Percentiles rank a stretch among this genome's conserved stretches.
Evolutionary conservation across 2,888 invertebrate genomes (phyloP).

Genomic region (Resseliella maxima): DNA sequence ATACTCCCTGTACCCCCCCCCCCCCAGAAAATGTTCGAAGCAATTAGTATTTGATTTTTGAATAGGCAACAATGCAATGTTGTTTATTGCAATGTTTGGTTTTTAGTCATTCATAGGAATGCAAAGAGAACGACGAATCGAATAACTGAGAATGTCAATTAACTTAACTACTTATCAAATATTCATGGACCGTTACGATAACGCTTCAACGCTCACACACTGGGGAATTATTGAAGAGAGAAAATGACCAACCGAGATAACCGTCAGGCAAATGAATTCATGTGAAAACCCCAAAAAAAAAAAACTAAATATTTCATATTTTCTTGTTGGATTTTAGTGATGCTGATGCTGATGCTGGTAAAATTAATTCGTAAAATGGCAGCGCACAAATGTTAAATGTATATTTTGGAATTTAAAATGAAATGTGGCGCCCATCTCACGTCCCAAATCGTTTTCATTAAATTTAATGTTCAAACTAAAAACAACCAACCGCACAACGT

Average conservation of each 20-base stretch:
- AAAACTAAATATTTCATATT: constrained; percentile 32
- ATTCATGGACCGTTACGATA: constrained; percentile 19
- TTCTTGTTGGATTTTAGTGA: not conserved
- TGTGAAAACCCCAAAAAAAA: too few species aligned
- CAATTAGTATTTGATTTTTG: constrained; percentile 23
- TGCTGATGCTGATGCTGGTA: not conserved
- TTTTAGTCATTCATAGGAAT: not conserved
- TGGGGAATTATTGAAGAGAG: not conserved
- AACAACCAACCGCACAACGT: not conserved
- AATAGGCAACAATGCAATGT: not conserved
- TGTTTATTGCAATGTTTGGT: not conserved
- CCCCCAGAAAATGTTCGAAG: not conserved
- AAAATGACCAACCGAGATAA: not conserved
- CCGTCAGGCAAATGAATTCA: not conserved
- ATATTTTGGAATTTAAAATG: not conserved
- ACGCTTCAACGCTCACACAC: not conserved
- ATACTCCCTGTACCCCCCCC: too few species aligned
- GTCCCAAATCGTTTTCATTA: constrained; percentile 44
- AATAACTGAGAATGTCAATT: constrained; percentile 2
- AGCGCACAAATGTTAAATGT: not conserved
- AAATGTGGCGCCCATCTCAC: constrained; percentile 5
- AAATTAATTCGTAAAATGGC: not conserved
- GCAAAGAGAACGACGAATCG: not conserved
- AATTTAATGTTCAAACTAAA: constrained; percentile 23
- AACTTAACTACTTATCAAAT: constrained; percentile 13